phyloP scores from a whole-genome alignment of 2,888 invertebrate genomes.

The Tuta absoluta region DNA sequence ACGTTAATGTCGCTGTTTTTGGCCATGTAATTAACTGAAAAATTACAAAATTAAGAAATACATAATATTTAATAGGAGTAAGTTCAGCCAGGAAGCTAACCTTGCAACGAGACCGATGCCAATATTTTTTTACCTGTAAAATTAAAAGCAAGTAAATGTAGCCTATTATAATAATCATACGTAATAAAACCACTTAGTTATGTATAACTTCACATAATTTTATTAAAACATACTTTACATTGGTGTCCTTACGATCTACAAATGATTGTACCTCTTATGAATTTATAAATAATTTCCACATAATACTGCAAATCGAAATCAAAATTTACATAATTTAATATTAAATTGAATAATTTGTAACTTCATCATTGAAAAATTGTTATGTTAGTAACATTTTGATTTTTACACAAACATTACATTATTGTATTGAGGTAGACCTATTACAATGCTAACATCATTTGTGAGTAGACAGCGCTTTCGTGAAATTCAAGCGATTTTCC shows the following conservation, averaged over 20 bases:
- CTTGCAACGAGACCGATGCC: too few species aligned
- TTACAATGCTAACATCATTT: conserved; percentile 13
- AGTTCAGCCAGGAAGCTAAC: too few species aligned
- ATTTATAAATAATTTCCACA: conserved; percentile 47
- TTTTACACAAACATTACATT: conserved; percentile 5
- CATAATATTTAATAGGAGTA: too few species aligned
- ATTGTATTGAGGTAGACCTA: conserved; percentile 28
- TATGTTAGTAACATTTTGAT: not conserved
- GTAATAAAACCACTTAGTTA: conserved; percentile 22
- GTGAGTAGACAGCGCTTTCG: not conserved
- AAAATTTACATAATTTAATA: conserved; percentile 36
- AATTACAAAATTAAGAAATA: too few species aligned
- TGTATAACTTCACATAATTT: conserved; percentile 39
- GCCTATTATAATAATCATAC: not conserved
- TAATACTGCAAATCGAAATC: conserved; percentile 50
- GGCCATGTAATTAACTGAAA: too few species aligned
- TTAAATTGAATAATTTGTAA: not conserved
- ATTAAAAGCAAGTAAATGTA: too few species aligned
- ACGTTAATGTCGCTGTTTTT: too few species aligned
- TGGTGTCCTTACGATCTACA: conserved; percentile 56
- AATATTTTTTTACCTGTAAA: too few species aligned
- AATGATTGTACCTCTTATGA: conserved; percentile 51
- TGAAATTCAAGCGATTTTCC: conserved; percentile 21
- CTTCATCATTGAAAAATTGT: not conserved
- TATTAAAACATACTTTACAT: conserved; percentile 43